Evolutionary conservation across 2,888 invertebrate genomes (phyloP).

Genomic region (Pandemis heparana): DNA sequence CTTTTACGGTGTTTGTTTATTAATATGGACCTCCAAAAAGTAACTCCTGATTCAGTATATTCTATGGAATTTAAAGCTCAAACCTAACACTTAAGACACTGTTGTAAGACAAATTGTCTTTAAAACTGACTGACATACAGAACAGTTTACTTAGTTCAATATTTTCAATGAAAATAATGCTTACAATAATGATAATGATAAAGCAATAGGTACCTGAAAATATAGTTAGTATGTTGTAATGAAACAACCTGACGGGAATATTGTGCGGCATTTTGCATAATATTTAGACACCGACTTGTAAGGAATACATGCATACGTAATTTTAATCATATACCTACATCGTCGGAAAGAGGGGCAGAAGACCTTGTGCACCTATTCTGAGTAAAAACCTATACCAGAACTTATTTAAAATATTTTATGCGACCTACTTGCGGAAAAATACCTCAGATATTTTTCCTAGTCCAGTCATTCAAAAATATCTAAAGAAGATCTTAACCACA

Average conservation of each 20-base stretch:
- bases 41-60: too few relatives aligned
- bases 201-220: too few relatives aligned
- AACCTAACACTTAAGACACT: neutral
- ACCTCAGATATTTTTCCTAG: too few relatives aligned
- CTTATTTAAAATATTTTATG: neutral
- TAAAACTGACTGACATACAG: too few relatives aligned
- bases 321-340: constrained; percentile 8
- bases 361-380: constrained; percentile 24
- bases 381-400: neutral
- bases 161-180: neutral
- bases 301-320: constrained; percentile 20
- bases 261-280: neutral
- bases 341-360: constrained; percentile 19
- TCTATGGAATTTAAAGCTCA: neutral
- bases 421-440: too few relatives aligned
- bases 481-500: too few relatives aligned
- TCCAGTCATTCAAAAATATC: too few relatives aligned
- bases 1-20: too few relatives aligned
- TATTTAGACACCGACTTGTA: constrained; percentile 13
- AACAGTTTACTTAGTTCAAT: neutral
- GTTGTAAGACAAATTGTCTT: too few relatives aligned
- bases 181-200: too few relatives aligned
- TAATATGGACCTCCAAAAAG: too few relatives aligned
- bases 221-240: neutral
- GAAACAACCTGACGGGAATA: neutral